Evolutionary conservation across 1,140 invertebrate genomes (phyloP).

Genomic region (Hirudo medicinalis): DNA sequence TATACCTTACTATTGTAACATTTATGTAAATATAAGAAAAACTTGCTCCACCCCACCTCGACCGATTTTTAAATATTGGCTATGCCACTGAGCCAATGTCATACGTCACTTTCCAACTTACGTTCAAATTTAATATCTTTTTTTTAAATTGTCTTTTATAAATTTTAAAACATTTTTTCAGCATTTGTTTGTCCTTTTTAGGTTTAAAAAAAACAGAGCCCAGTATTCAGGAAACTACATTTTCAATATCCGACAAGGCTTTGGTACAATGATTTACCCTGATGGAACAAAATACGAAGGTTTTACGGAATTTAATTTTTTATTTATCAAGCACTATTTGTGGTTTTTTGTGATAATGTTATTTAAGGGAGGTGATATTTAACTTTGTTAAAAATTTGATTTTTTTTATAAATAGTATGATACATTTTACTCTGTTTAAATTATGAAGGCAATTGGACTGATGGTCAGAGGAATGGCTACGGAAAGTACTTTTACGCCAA

Average conservation of each 20-base stretch:
- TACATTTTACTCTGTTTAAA: slow-evolving; percentile 26
- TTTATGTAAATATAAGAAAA: no score
- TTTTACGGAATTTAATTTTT: slow-evolving; percentile 27
- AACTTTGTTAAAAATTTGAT: neutral
- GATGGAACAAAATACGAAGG: slow-evolving; percentile 63
- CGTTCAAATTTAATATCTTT: no score
- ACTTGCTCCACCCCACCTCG: no score
- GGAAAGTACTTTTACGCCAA: slow-evolving; percentile 42
- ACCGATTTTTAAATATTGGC: no score
- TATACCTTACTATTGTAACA: no score
- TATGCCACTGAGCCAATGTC: no score
- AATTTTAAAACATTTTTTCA: no score
- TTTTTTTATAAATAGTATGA: neutral
- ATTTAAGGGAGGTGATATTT: neutral
- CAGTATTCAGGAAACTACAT: slow-evolving; percentile 64
- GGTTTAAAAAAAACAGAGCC: slow-evolving; percentile 49
- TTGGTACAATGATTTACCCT: slow-evolving; percentile 65
- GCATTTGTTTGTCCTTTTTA: neutral
- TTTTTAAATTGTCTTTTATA: no score
- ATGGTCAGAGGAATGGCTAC: slow-evolving; percentile 40
- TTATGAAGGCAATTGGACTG: slow-evolving; percentile 38
- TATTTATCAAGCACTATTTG: neutral
- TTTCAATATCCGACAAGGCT: slow-evolving; percentile 60
- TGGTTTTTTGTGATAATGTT: neutral
- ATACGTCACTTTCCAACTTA: no score